These are phyloP conservation scores for Alosa sapidissima DNA, from an alignment of 2,797 vertebrate genomes.

Conservation along the genomic window DNA sequence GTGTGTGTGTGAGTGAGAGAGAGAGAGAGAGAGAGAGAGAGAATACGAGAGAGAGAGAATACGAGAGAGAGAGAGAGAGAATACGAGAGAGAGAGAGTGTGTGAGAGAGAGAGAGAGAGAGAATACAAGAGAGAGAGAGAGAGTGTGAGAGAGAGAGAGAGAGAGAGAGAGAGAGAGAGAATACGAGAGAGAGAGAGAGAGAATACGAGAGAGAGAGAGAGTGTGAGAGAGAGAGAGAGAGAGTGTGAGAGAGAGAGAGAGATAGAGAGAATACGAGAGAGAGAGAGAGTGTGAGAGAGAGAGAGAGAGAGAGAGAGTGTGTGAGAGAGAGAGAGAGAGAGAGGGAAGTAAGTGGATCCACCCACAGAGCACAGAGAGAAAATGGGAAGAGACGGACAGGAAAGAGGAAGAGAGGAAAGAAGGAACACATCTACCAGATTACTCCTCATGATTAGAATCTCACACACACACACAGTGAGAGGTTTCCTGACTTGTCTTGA, in stretches of 20 bases:
- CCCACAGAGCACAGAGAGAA: neutral
- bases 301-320: neutral
- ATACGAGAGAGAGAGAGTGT: too few relatives aligned
- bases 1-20: too few relatives aligned
- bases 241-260: neutral
- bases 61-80: too few relatives aligned
- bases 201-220: too few relatives aligned
- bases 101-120: too few relatives aligned
- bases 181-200: too few relatives aligned
- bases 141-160: too few relatives aligned
- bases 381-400: neutral
- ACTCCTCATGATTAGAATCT: too few relatives aligned
- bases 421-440: neutral
- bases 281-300: neutral
- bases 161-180: too few relatives aligned
- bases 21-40: neutral
- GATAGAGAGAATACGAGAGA: neutral
- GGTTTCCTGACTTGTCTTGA: neutral
- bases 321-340: neutral
- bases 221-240: neutral
- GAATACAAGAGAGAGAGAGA: too few relatives aligned
- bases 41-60: neutral
- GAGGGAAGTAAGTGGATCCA: neutral
- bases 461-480: neutral
- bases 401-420: constrained; percentile 11